phyloP scores from a whole-genome alignment of 1,140 invertebrate genomes.

The Cotesia vestalis region DNA sequence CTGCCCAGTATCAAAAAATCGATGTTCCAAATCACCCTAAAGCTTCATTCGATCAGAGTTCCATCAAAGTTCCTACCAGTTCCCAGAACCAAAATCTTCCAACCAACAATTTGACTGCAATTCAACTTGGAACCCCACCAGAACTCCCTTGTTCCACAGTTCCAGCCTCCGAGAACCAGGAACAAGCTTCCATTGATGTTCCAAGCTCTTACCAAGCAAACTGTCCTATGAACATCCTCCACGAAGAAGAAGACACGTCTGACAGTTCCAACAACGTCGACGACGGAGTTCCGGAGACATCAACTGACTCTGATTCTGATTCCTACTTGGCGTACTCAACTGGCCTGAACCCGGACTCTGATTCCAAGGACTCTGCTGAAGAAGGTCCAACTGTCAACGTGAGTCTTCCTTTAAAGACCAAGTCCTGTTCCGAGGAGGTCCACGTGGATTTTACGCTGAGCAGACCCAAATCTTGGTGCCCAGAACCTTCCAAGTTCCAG shows the following conservation, averaged over 20 bases:
- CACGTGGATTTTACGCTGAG: slow-evolving; percentile 64
- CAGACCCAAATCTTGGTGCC: slow-evolving; percentile 35
- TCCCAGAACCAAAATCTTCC: too few species aligned
- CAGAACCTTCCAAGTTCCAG: slow-evolving; percentile 45
- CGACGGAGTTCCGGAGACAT: slow-evolving; percentile 33
- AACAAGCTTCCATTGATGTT: not conserved
- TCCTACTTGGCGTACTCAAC: slow-evolving; percentile 57
- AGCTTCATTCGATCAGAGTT: too few species aligned
- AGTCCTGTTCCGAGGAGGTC: slow-evolving; percentile 66
- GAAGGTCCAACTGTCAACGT: slow-evolving; percentile 66
- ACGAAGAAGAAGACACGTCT: slow-evolving; percentile 13
- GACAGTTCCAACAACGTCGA: not conserved
- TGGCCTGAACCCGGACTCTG: slow-evolving; percentile 43
- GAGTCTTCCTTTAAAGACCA: slow-evolving; percentile 68
- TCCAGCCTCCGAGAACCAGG: not conserved
- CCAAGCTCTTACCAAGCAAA: not conserved
- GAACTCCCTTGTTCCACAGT: too few species aligned
- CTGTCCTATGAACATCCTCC: slow-evolving; percentile 29
- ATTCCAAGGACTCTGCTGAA: slow-evolving; percentile 37
- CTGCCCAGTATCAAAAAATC: too few species aligned
- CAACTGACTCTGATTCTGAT: slow-evolving; percentile 51
- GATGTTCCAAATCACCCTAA: too few species aligned
- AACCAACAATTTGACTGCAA: too few species aligned
- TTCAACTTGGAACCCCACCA: too few species aligned
- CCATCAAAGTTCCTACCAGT: too few species aligned